Evolutionary conservation across 2,888 invertebrate species (phyloP).

Genomic region (Amiota mariae): DNA sequence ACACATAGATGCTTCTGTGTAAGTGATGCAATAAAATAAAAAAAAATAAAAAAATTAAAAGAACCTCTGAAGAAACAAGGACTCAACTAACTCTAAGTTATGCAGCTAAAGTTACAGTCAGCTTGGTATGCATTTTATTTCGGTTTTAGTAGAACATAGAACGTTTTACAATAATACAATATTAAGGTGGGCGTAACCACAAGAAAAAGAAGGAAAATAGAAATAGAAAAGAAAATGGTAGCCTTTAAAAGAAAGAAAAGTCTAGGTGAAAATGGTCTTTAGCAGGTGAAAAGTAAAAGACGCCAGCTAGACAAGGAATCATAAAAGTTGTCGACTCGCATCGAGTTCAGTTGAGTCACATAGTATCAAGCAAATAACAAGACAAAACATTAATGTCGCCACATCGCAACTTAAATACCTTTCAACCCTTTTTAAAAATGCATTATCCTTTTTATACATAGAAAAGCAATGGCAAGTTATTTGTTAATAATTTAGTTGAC

Average conservation of each 20-base stretch:
- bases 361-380: neutral
- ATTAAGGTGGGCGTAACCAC: neutral
- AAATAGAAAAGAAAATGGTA: neutral
- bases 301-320: neutral
- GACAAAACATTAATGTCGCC: neutral
- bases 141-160: neutral
- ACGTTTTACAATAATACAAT: too few relatives aligned
- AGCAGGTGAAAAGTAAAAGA: constrained; percentile 3
- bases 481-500: too few relatives aligned
- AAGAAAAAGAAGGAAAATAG: neutral
- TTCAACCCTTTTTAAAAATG: too few relatives aligned
- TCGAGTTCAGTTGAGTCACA: too few relatives aligned
- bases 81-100: neutral
- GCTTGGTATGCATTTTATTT: neutral
- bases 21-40: neutral
- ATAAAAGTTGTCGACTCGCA: too few relatives aligned
- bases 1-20: too few relatives aligned
- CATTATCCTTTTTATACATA: too few relatives aligned
- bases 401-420: too few relatives aligned
- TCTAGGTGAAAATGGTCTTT: neutral
- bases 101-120: neutral
- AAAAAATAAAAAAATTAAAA: neutral
- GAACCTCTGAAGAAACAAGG: neutral
- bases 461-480: too few relatives aligned
- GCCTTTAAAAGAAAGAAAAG: neutral